Base-by-base conservation (phyloP, 2,797 vertebrate species). In the Lagocephalus sceleratus region DNA sequence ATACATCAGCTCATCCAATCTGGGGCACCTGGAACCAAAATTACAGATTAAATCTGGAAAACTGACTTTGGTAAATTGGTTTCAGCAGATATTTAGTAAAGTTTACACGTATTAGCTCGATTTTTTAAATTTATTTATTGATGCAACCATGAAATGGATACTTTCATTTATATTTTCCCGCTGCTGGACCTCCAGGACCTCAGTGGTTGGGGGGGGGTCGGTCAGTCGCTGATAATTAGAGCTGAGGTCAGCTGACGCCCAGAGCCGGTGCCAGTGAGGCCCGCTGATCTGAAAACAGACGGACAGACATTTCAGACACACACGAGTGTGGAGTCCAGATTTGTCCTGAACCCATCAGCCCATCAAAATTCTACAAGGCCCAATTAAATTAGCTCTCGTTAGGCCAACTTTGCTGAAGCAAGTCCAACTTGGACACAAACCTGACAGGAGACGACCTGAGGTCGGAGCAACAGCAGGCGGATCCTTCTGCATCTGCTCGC, bases 161-260 rank as follows among this genome's bases (percentile, higher is more conserved):
- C 25, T 5, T 26, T 26, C 25, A 26, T 26, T 26, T 26, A 8
- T 10, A 29, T 29, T 29, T 29, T 29, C 26, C 8, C 11, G 26
- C 26, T 29, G 26, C 26, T 29, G 26, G 26, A 29, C 26, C 26
- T 11, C 9, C 26, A 9, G 26, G 26, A 29, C 26, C 26, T 11
- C 9, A 11, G 26, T 10, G 26, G 26, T 9, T 7, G 26, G 26
- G 26, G 2, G 32, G 2, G 6, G 40, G 5, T 0, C 54, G 52
- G 59, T 54, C 56, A 57, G 67, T 11, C 3, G 26, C 1, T 6
- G 59, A 51, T 40, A 54, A 54, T 43, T 5, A 16, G 39, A 16
- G 11, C 47, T 47, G 23, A 49, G 66, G 51, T 67, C 60, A 62
- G 57, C 10, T 52, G 60, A 68, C 47, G 63, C 20, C 19, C 52